Base-by-base conservation (phyloP, 2,113 vertebrate species). In the Macrotis lagotis region DNA sequence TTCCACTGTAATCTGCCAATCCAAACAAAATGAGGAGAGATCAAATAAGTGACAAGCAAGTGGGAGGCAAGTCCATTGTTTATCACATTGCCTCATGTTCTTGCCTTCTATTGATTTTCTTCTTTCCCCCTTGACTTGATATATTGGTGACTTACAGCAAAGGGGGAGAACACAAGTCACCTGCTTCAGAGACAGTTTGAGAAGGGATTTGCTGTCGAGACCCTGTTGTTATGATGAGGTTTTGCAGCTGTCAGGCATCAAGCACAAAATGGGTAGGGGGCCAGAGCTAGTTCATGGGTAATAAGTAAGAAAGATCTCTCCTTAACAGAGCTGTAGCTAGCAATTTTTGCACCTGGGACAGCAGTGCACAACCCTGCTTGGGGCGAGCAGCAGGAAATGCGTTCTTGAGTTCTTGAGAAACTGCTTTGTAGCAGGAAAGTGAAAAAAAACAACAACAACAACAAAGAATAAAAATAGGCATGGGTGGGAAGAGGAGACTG, bases 21-120 rank as follows among this genome's bases (percentile, higher is more conserved):
- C 98, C 93, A 94, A 97, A 96, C 96, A 96, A 93, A 97, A 96
- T 52, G 92, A 88, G 90, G 88, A 59, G 52, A 66, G 52, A 90
- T 55, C 50, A 96, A 93, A 55, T 88, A 94, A 95, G 66, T 91
- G 51, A 95, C 55, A 90, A 88, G 44, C 9, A 47, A 94, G 37
- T 91, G 50, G 53, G 92, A 94, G 49, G 49, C 93, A 90, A 89
- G 91, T 89, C 95, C 53, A 12, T 83, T 66, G 53, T 90, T 74
- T 95, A 52, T 47, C 3, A 0, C 95, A 6, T 89, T 92, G 88
- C 90, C 89, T 93, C 94, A 48, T 88, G 66, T 51, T 96, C 91
- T 93, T 48, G 0, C n/a, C 88, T 97, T 96, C n/a, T 51, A 74
- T 94, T 92, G 95, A 93, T 88, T 44, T 51, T 95, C 3, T 9